Percentiles rank a stretch among this genome's conserved stretches.
Evolutionary conservation across 2,888 invertebrate genomes (phyloP).

Genomic region (Leptura quadrifasciata): DNA sequence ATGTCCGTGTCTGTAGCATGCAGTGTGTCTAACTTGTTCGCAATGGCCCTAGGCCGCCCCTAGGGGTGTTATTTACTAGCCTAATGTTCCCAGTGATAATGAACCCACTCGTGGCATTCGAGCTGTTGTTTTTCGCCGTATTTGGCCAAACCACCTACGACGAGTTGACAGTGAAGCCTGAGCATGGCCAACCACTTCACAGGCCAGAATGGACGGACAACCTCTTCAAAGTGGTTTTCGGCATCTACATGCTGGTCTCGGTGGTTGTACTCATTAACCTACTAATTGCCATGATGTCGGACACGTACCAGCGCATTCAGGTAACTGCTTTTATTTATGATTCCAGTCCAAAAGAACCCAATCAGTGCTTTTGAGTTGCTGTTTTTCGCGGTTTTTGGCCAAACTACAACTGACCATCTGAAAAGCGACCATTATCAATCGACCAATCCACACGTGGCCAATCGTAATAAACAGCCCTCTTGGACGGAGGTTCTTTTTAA

Average conservation of each 20-base stretch:
- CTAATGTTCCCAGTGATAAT: constrained; percentile 81
- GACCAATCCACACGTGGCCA: constrained; percentile 68
- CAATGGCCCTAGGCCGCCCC: constrained; percentile 4
- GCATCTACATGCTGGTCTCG: constrained; percentile 98
- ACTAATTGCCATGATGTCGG: constrained; percentile 99
- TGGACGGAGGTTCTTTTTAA: constrained; percentile 94
- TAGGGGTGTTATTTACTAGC: constrained; percentile 47
- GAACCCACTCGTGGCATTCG: constrained; percentile 94
- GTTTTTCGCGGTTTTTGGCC: constrained; percentile 99
- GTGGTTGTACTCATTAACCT: constrained; percentile 98
- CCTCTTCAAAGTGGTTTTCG: constrained; percentile 94
- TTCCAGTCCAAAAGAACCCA: constrained; percentile 93
- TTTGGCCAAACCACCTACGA: constrained; percentile 95
- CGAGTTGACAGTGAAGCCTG: constrained; percentile 82
- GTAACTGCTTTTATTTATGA: constrained; percentile 81
- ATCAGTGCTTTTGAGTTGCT: constrained; percentile 96
- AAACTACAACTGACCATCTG: constrained; percentile 89
- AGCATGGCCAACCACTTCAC: constrained; percentile 82
- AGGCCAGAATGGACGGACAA: constrained; percentile 90
- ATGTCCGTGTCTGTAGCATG: constrained; percentile 54
- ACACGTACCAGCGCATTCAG: constrained; percentile 99
- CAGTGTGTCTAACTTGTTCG: constrained; percentile 27
- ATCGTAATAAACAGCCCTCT: constrained; percentile 78
- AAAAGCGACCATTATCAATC: constrained; percentile 79
- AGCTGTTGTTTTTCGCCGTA: constrained; percentile 98